phyloP scores from a whole-genome alignment of 2,113 vertebrate species.

The Chelonoidis abingdonii region DNA sequence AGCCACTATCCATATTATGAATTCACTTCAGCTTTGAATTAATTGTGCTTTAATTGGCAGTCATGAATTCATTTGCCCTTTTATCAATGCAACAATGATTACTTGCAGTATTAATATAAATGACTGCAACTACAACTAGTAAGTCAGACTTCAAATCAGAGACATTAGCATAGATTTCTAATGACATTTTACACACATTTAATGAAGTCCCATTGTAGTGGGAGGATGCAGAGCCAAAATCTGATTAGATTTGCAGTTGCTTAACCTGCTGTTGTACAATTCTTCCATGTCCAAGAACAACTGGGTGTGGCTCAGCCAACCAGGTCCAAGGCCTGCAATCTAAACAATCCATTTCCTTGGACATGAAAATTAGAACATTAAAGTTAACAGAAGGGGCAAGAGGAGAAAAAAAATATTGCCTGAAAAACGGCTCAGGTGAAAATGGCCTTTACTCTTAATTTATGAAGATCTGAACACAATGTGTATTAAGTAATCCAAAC shows the following conservation, averaged over 20 bases:
- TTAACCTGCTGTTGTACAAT: not conserved
- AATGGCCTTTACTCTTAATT: not conserved
- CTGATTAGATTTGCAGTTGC: not conserved
- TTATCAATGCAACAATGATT: constrained; percentile 55
- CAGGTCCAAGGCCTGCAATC: not conserved
- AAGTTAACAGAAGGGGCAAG: not conserved
- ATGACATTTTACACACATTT: not conserved
- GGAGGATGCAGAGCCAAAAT: not conserved
- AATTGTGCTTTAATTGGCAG: constrained; percentile 72
- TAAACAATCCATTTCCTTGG: not conserved
- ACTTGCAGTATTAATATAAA: constrained; percentile 49
- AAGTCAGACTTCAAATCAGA: constrained; percentile 6
- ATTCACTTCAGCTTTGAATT: constrained; percentile 64
- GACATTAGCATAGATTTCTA: not conserved
- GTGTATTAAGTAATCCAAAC: not conserved
- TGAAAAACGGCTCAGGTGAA: not conserved
- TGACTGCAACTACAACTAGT: constrained; percentile 38
- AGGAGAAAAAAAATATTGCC: not conserved
- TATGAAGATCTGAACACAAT: not conserved
- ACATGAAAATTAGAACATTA: not conserved
- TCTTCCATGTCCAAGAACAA: not conserved
- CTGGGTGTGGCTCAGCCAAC: not conserved
- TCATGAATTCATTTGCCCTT: constrained; percentile 73
- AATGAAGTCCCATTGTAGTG: not conserved
- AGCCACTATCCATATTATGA: constrained; percentile 18